These are phyloP conservation scores for Apotomis betuletana DNA, from an alignment of 2,888 invertebrate genomes.

Conservation along the genomic window DNA sequence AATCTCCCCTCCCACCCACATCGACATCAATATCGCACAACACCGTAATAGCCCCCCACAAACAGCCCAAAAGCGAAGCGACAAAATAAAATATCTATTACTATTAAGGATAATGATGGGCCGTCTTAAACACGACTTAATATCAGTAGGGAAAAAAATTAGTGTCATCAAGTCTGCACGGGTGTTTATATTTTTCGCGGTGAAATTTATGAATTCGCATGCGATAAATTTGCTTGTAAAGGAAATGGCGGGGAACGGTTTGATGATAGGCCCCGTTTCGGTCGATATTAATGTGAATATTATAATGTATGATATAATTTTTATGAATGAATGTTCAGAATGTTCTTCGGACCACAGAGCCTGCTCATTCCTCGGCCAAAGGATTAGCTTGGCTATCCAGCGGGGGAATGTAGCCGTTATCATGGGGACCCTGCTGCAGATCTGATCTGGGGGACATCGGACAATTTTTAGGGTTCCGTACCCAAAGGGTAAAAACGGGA, in stretches of 20 bases:
- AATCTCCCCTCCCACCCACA: not conserved
- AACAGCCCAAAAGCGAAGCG: conserved; percentile 77
- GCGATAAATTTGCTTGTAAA: conserved; percentile 51
- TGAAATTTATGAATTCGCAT: conserved; percentile 55
- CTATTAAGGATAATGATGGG: conserved; percentile 83
- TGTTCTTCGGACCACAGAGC: too few relatives aligned
- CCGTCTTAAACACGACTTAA: conserved; percentile 84
- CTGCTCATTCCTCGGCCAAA: too few relatives aligned
- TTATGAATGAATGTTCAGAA: too few relatives aligned
- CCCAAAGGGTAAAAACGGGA: too few relatives aligned
- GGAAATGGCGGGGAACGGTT: conserved; percentile 55
- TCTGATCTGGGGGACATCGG: too few relatives aligned
- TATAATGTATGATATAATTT: not conserved
- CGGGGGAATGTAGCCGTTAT: too few relatives aligned
- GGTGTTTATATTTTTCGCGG: conserved; percentile 53
- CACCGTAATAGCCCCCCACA: conserved; percentile 60
- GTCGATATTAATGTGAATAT: conserved; percentile 17
- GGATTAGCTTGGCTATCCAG: too few relatives aligned
- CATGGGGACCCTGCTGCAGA: too few relatives aligned
- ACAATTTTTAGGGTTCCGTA: too few relatives aligned
- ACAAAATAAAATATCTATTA: conserved; percentile 84
- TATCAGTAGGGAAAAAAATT: conserved; percentile 82
- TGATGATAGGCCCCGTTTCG: conserved; percentile 51
- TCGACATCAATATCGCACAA: conserved; percentile 35
- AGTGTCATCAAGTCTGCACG: conserved; percentile 70